Percentiles rank a stretch among this genome's conserved stretches.
phyloP scores from a whole-genome alignment of 2,888 invertebrate species.

The Adineta ricciae region DNA sequence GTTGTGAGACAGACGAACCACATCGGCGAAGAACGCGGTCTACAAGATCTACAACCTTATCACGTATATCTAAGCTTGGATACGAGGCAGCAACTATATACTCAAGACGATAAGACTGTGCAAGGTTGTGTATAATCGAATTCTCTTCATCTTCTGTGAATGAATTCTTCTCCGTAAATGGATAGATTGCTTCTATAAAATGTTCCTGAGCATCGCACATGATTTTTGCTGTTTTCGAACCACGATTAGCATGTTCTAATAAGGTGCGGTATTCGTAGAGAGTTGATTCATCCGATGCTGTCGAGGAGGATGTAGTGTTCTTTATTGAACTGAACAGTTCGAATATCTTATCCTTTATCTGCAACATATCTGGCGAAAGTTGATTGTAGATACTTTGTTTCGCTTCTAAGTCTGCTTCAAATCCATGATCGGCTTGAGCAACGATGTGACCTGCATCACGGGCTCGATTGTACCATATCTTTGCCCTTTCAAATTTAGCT shows the following conservation, averaged over 20 bases:
- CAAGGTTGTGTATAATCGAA: neutral
- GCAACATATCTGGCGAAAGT: neutral
- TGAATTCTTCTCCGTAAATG: neutral
- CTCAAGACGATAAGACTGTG: neutral
- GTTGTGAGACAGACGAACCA: neutral
- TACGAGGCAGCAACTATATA: neutral
- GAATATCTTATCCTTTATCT: too few relatives aligned
- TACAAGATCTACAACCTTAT: neutral
- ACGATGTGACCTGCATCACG: neutral
- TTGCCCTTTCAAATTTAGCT: conserved; percentile 10
- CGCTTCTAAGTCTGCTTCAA: too few relatives aligned
- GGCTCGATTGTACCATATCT: conserved; percentile 23
- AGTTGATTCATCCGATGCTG: neutral
- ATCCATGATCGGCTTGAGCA: neutral
- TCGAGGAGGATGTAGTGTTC: neutral
- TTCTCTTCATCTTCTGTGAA: neutral
- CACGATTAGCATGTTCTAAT: neutral
- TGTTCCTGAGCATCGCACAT: conserved; percentile 6
- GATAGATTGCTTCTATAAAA: neutral
- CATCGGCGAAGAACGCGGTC: neutral
- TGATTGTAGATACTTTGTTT: neutral
- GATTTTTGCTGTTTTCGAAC: conserved; percentile 18
- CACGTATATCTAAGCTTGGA: neutral
- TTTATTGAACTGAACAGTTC: neutral
- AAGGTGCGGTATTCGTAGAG: conserved; percentile 8